phyloP scores from a whole-genome alignment of 2,113 vertebrate species.

The Pomatostomus ruficeps region DNA sequence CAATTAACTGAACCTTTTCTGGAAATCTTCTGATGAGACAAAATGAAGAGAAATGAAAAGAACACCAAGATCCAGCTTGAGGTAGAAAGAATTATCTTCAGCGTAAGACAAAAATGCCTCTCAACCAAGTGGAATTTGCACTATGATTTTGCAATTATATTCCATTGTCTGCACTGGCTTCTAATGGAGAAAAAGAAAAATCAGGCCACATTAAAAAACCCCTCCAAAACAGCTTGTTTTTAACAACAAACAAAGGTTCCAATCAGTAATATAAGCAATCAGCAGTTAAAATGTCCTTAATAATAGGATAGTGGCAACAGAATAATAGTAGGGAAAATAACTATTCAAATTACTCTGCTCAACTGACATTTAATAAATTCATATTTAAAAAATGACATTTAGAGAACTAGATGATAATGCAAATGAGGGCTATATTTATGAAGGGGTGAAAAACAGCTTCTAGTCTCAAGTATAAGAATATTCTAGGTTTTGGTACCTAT shows the following conservation, averaged over 20 bases:
- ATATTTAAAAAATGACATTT: constrained; percentile 82
- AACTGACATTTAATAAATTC: constrained; percentile 81
- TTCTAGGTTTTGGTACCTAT: background rate
- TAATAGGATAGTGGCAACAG: constrained; percentile 65
- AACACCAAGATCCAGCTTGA: background rate
- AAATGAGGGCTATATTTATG: constrained; percentile 79
- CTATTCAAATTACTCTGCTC: constrained; percentile 73
- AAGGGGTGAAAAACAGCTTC: constrained; percentile 67
- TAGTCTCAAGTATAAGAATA: constrained; percentile 60
- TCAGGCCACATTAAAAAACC: background rate
- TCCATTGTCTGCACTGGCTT: constrained; percentile 31
- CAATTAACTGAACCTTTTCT: constrained; percentile 53
- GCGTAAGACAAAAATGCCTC: constrained; percentile 16
- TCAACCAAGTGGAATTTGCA: background rate
- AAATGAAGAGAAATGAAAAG: background rate
- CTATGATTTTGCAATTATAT: constrained; percentile 54
- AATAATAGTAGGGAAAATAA: constrained; percentile 71
- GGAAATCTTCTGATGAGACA: background rate
- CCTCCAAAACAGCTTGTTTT: background rate
- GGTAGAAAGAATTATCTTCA: background rate
- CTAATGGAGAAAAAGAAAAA: background rate
- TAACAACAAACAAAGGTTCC: constrained; percentile 58
- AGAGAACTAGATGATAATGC: constrained; percentile 76
- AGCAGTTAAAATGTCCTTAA: constrained; percentile 69
- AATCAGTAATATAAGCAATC: constrained; percentile 74